Evolutionary conservation across 2,888 invertebrate genomes (phyloP).

Genomic region (Lamproptera curius): DNA sequence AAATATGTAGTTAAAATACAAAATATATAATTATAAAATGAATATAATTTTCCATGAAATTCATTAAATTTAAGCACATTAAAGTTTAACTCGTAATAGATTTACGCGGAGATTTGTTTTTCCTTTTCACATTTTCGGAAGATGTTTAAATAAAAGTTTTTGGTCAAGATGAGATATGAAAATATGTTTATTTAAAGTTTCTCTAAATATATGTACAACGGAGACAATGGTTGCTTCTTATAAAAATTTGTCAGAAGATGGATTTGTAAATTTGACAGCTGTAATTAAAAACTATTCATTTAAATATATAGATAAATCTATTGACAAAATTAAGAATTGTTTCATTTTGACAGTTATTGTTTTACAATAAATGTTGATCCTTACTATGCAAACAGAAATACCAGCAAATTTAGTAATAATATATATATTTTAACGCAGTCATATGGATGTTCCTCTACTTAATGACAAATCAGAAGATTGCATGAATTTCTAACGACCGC

Average conservation of each 20-base stretch:
- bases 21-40: slow-evolving; percentile 75
- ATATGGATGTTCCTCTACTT: too few relatives aligned
- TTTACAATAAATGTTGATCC: too few relatives aligned
- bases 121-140: slow-evolving; percentile 12
- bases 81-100: slow-evolving; percentile 40
- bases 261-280: slow-evolving; percentile 68
- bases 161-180: slow-evolving; percentile 45
- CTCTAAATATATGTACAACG: slow-evolving; percentile 49
- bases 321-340: slow-evolving; percentile 62
- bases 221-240: slow-evolving; percentile 44
- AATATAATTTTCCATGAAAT: slow-evolving; percentile 78
- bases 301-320: slow-evolving; percentile 79
- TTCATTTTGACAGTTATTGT: too few relatives aligned
- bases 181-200: slow-evolving; percentile 58
- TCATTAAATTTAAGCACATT: slow-evolving; percentile 66
- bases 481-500: too few relatives aligned
- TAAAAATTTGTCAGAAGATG: slow-evolving; percentile 49
- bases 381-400: too few relatives aligned
- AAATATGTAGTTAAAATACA: slow-evolving; percentile 76
- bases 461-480: too few relatives aligned
- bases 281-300: slow-evolving; percentile 76
- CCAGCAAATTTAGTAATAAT: too few relatives aligned
- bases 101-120: slow-evolving; percentile 23
- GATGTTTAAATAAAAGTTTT: slow-evolving; percentile 42
- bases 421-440: too few relatives aligned